These are phyloP conservation scores for Decapterus maruadsi DNA, from an alignment of 2,797 vertebrate genomes.

Conservation along the genomic window DNA sequence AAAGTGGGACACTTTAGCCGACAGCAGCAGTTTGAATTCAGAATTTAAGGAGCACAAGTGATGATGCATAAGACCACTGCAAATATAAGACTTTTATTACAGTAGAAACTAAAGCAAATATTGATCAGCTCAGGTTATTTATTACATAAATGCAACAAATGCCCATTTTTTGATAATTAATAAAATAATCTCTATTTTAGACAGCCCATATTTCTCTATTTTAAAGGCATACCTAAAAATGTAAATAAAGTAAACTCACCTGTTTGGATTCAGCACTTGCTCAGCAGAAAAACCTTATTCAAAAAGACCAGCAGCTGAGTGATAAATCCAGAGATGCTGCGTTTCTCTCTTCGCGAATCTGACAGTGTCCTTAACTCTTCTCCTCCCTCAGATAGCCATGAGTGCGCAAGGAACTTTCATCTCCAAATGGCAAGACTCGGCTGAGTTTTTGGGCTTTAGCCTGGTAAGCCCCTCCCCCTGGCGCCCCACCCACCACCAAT, in stretches of 20 bases:
- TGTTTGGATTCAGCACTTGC: constrained; percentile 39
- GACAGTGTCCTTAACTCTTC: constrained; percentile 37
- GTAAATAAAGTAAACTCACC: constrained; percentile 63
- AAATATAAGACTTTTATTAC: not conserved
- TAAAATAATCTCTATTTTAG: not conserved
- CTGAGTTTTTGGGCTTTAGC: constrained; percentile 66
- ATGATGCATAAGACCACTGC: not conserved
- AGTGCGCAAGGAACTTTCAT: constrained; percentile 70
- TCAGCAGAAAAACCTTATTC: constrained; percentile 26
- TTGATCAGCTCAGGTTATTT: not conserved
- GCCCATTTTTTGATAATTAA: not conserved
- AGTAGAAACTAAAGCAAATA: not conserved
- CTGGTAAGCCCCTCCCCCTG: constrained; percentile 78
- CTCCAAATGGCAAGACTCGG: constrained; percentile 68
- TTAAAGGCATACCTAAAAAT: not conserved
- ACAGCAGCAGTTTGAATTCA: constrained; percentile 18
- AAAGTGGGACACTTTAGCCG: constrained; percentile 46
- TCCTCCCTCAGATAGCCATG: constrained; percentile 73
- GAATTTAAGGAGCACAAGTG: constrained; percentile 17
- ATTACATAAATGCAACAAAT: too few species aligned
- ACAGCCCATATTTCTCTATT: not conserved
- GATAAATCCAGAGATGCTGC: constrained; percentile 45
- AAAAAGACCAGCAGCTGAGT: constrained; percentile 28
- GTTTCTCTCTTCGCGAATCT: constrained; percentile 43
- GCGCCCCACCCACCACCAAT: constrained; percentile 69